These are phyloP conservation scores for Morpho achilles DNA, from an alignment of 2,888 invertebrate species.

Conservation along the genomic window DNA sequence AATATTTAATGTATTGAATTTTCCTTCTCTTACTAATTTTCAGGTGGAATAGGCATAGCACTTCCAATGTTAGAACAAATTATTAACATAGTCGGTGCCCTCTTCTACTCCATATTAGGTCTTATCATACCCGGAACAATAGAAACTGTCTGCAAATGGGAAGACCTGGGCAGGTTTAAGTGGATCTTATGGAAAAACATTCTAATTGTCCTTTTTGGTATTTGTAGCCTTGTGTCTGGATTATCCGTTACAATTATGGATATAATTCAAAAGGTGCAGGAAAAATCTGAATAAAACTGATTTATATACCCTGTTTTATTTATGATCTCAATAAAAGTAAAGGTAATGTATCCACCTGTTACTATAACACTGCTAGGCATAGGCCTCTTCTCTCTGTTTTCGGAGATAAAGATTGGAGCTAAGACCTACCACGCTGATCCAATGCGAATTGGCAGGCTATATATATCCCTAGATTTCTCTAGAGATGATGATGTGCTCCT, in stretches of 20 bases:
- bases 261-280: slow-evolving; percentile 61
- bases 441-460: too few relatives aligned
- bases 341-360: too few relatives aligned
- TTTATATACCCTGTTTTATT: slow-evolving; percentile 2
- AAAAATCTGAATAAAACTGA: slow-evolving; percentile 46
- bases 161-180: slow-evolving; percentile 81
- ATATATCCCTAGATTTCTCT: too few relatives aligned
- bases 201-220: slow-evolving; percentile 79
- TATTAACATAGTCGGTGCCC: slow-evolving; percentile 68
- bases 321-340: neutral
- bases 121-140: slow-evolving; percentile 87
- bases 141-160: slow-evolving; percentile 85
- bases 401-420: too few relatives aligned
- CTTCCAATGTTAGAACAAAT: slow-evolving; percentile 73
- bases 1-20: too few relatives aligned
- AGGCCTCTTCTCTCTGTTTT: too few relatives aligned
- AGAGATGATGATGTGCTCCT: too few relatives aligned
- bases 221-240: slow-evolving; percentile 83
- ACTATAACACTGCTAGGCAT: too few relatives aligned
- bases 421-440: too few relatives aligned
- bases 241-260: slow-evolving; percentile 58
- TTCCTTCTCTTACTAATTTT: slow-evolving; percentile 16
- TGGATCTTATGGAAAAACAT: slow-evolving; percentile 86
- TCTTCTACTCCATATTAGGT: slow-evolving; percentile 86
- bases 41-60: slow-evolving; percentile 85